Evolutionary conservation across 1,140 invertebrate genomes (phyloP).

Genomic region (Meloidogyne exigua): DNA sequence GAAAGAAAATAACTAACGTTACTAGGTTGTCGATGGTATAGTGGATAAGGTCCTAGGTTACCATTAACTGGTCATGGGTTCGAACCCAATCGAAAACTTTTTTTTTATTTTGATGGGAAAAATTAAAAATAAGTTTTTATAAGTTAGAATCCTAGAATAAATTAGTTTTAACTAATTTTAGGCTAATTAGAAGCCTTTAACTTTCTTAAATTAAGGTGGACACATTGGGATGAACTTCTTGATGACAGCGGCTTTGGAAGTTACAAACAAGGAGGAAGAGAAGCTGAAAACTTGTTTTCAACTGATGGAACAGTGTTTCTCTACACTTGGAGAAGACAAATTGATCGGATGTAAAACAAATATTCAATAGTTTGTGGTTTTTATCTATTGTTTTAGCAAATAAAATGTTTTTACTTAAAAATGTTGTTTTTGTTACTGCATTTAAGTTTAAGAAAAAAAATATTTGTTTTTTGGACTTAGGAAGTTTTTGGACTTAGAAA

Average conservation of each 20-base stretch:
- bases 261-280: conserved; percentile 71
- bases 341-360: conserved; percentile 31
- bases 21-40: background rate
- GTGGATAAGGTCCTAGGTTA: background rate
- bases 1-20: too few relatives aligned
- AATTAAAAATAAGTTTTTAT: too few relatives aligned
- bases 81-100: background rate
- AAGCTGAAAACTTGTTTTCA: conserved; percentile 73
- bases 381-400: too few relatives aligned
- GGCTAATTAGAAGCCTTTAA: background rate
- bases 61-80: background rate
- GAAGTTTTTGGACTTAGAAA: too few relatives aligned
- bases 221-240: conserved; percentile 79
- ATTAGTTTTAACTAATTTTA: background rate
- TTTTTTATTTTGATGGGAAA: background rate
- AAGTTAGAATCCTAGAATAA: too few relatives aligned
- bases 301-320: conserved; percentile 85
- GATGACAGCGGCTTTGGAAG: conserved; percentile 74
- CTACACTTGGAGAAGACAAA: conserved; percentile 74
- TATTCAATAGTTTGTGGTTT: background rate
- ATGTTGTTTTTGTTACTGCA: too few relatives aligned
- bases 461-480: too few relatives aligned
- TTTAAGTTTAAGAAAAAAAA: too few relatives aligned
- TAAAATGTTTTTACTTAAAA: too few relatives aligned
- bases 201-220: conserved; percentile 71